Evolutionary conservation across 1,140 invertebrate species (phyloP).

Genomic region (Eueides isabella): DNA sequence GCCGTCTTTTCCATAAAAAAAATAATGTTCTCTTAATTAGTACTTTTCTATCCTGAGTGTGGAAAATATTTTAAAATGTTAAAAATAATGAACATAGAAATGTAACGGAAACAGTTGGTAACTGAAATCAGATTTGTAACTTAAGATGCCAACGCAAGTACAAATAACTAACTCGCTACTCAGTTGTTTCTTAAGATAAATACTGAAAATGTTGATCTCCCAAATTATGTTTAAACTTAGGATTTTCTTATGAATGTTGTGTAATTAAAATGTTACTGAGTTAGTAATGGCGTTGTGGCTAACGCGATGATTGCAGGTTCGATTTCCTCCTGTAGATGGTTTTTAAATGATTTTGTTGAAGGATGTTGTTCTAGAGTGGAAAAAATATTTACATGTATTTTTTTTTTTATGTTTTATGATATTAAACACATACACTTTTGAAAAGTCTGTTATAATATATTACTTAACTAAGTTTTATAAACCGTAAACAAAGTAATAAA

Average conservation of each 20-base stretch:
- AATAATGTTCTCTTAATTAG: too few species aligned
- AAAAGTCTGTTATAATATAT: too few species aligned
- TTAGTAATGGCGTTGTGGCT: neutral
- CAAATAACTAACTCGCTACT: neutral
- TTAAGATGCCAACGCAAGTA: neutral
- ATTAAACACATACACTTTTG: too few species aligned
- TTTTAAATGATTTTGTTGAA: too few species aligned
- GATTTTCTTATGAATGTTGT: neutral
- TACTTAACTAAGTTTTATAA: too few species aligned
- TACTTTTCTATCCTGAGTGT: too few species aligned
- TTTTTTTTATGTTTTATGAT: too few species aligned
- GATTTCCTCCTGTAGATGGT: neutral
- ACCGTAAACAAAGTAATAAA: too few species aligned
- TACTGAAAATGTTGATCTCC: constrained; percentile 4
- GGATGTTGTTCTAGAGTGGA: neutral
- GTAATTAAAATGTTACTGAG: neutral
- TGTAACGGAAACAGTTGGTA: neutral
- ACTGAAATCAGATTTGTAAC: neutral
- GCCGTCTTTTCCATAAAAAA: too few species aligned
- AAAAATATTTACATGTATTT: neutral
- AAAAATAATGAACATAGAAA: neutral
- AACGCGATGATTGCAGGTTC: neutral
- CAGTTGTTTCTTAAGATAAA: constrained; percentile 2
- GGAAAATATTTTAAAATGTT: too few species aligned
- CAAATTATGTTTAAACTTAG: neutral